Conservation (phyloP, 2,113 vertebrate genomes). For the Tyto alba region DNA sequence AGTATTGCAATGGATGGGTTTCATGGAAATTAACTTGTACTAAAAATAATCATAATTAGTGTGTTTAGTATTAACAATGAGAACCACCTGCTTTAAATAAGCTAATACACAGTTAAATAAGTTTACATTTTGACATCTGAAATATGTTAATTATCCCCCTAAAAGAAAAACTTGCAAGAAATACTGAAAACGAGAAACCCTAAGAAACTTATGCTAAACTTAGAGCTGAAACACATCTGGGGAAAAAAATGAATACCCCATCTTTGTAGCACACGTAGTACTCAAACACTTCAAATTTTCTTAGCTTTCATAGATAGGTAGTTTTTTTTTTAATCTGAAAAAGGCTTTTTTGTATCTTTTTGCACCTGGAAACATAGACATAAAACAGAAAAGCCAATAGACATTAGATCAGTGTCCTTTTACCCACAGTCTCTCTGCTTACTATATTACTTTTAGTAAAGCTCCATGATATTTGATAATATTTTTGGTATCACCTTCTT, state of each 20-base stretch:
- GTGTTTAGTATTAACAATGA: background rate
- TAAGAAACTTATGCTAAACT: background rate
- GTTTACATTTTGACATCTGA: background rate
- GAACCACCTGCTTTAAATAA: background rate
- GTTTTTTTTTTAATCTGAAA: background rate
- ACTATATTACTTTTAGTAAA: background rate
- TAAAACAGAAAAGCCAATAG: background rate
- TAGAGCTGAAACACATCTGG: background rate
- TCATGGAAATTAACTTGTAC: background rate
- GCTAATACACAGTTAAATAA: background rate
- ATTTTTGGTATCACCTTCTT: background rate
- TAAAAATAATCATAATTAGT: conserved; percentile 17
- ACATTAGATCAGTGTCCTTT: background rate
- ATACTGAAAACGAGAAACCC: background rate
- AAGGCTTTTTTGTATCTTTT: background rate
- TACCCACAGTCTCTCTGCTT: background rate
- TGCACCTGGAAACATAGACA: background rate
- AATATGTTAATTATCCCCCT: conserved; percentile 8
- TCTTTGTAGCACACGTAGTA: background rate
- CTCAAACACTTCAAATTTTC: background rate
- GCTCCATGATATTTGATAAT: background rate
- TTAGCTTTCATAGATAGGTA: background rate
- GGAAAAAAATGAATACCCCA: background rate
- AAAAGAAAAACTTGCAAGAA: background rate
- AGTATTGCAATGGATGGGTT: background rate